Percentiles rank a stretch among this genome's conserved stretches.
phyloP scores from a whole-genome alignment of 1,140 invertebrate species.

The Nasonia longicornis region DNA sequence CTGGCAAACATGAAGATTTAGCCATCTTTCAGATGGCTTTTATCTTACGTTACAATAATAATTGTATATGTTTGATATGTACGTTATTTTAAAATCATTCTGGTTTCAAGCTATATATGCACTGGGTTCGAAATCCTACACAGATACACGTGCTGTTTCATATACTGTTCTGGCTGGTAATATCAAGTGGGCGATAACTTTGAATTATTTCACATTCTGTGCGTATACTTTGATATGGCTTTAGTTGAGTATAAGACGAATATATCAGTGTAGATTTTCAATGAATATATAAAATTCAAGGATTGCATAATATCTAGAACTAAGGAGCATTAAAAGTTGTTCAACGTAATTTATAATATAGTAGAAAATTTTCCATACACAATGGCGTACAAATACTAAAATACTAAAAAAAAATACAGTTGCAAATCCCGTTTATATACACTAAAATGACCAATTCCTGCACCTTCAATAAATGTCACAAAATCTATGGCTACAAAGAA shows the following conservation, averaged over 20 bases:
- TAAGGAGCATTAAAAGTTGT: not conserved
- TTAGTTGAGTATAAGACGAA: not conserved
- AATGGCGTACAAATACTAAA: not conserved
- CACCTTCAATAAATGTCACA: slow-evolving; percentile 10
- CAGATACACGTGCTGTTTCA: not conserved
- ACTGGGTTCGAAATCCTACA: not conserved
- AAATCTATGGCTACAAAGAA: not conserved
- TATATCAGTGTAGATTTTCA: not conserved
- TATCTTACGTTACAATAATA: not conserved
- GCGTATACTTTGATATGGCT: not conserved
- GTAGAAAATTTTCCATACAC: not conserved
- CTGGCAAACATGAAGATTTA: slow-evolving; percentile 11
- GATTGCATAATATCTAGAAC: not conserved
- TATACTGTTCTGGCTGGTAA: not conserved
- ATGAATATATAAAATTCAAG: slow-evolving; percentile 6
- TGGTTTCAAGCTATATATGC: not conserved
- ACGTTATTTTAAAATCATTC: not conserved
- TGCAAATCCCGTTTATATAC: not conserved
- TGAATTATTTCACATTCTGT: not conserved
- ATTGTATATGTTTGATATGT: not conserved
- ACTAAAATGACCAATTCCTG: slow-evolving; percentile 22
- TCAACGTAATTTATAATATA: not conserved
- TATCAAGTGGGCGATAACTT: too few species aligned
- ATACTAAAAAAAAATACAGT: not conserved
- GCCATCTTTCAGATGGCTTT: slow-evolving; percentile 10